Evolutionary conservation across 1,140 invertebrate species (phyloP), one percentile per base, ranked within the genome.

Genomic region (Scaptomyza hsui): DNA sequence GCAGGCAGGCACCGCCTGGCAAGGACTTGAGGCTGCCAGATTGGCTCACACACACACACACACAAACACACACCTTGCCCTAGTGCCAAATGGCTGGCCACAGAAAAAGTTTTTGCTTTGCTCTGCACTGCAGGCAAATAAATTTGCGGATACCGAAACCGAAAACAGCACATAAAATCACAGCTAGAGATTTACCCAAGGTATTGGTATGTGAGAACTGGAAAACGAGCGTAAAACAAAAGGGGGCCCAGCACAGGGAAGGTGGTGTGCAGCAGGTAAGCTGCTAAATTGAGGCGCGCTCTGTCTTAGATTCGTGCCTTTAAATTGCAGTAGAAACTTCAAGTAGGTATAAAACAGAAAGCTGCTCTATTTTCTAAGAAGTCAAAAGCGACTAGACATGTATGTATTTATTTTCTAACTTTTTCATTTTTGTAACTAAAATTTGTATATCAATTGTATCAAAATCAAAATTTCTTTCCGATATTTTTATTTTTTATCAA

Each of bases 141-240:
- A 86, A 86, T 86, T 86, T 86, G 62, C 70, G 81, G 70, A 86
- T 88, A 77, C 77, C 70, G 65, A 88, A 88, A 88, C 82, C 78
- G 69, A 85, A 86, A 81, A 82, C 78, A 86, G 82, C 77, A 86
- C 70, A 88, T 86, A 86, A 86, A 88, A 86, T 85, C 80, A 88
- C 82, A 81, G 82, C 60, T 70, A 72, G 59, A 88, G 82, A 81
- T 78, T 68, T 45, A 52, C 49, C 59, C 59, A 86, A 83, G 75
- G 79, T 78, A 74, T 68, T 61, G 29, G 37, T 52, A 57, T 49
- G 61, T 44, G 49, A 37, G 41, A 48, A 19, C 51, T 26, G 1
- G 35, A n/a, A 21, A 44, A 12, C 1, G n/a, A 7, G 32, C 32
- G 32, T 37, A 13, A 13, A 15, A 19, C 16, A 5, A 4, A 15